phyloP scores from a whole-genome alignment of 2,888 invertebrate species.

The Rhimphoctona megacephalus region DNA sequence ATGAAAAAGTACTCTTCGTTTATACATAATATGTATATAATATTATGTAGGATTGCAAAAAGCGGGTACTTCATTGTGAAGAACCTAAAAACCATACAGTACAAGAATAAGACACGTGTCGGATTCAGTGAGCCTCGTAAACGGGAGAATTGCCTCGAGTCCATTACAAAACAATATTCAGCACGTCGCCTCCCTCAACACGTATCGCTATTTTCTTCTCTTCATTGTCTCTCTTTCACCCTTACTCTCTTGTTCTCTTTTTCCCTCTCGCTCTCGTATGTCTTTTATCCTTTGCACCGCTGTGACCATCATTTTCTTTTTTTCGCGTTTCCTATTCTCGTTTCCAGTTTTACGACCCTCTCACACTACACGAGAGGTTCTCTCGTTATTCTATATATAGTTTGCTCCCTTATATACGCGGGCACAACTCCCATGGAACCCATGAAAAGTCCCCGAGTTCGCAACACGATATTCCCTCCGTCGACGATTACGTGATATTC shows the following conservation, averaged over 20 bases:
- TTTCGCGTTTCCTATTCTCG: conserved; percentile 50
- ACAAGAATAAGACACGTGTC: conserved; percentile 53
- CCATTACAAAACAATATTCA: conserved; percentile 76
- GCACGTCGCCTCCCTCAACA: conserved; percentile 66
- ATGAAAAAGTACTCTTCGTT: neutral
- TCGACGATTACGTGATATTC: conserved; percentile 60
- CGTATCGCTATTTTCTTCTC: conserved; percentile 46
- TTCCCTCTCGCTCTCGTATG: neutral
- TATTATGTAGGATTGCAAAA: conserved; percentile 13
- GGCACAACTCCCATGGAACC: conserved; percentile 69
- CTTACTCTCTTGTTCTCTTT: neutral
- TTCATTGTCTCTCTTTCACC: conserved; percentile 23
- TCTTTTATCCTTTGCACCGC: conserved; percentile 60
- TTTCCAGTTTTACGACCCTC: conserved; percentile 67
- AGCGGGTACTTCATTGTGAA: conserved; percentile 19
- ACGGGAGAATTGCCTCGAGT: conserved; percentile 71
- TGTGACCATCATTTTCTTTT: conserved; percentile 44
- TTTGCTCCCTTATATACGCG: conserved; percentile 22
- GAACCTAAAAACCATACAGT: conserved; percentile 29
- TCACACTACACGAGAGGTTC: conserved; percentile 50
- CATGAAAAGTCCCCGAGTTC: conserved; percentile 68
- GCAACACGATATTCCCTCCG: conserved; percentile 59
- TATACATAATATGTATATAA: neutral
- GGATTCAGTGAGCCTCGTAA: conserved; percentile 69
- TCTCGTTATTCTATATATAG: conserved; percentile 42